A percentile compares a stretch with the other conserved stretches of the same genome.
Conservation (phyloP, 2,888 invertebrate genomes). For the Drosophila siamana region DNA sequence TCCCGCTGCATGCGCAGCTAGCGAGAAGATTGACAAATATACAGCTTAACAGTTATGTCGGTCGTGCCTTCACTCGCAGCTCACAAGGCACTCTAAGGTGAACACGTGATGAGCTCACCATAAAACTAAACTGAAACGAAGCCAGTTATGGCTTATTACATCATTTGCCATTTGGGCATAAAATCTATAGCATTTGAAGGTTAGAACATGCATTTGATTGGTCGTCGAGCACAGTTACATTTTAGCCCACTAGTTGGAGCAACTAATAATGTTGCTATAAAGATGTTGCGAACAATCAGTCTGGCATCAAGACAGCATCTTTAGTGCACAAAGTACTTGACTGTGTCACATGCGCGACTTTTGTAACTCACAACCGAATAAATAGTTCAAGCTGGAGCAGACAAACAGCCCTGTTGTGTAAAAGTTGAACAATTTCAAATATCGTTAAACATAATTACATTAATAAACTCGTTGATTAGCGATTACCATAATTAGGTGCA, state of each 20-base stretch:
- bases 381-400: not conserved
- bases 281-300: not conserved
- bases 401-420: not conserved
- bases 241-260: not conserved
- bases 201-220: not conserved
- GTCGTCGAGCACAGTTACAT: not conserved
- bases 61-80: constrained; percentile 45
- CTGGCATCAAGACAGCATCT: not conserved
- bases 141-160: constrained; percentile 39
- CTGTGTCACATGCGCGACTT: too few species aligned
- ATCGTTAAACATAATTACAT: not conserved
- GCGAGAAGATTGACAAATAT: constrained; percentile 22
- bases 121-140: constrained; percentile 35
- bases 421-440: not conserved
- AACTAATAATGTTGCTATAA: not conserved
- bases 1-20: not conserved
- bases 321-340: too few species aligned
- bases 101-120: constrained; percentile 53
- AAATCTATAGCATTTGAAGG: constrained; percentile 11
- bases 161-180: constrained; percentile 17
- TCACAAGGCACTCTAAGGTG: constrained; percentile 19
- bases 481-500: not conserved
- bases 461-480: not conserved
- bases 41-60: constrained; percentile 45
- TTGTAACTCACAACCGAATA: not conserved